Evolutionary conservation across 2,797 vertebrate species (phyloP).

Genomic region (Phalloptychus januarius): DNA sequence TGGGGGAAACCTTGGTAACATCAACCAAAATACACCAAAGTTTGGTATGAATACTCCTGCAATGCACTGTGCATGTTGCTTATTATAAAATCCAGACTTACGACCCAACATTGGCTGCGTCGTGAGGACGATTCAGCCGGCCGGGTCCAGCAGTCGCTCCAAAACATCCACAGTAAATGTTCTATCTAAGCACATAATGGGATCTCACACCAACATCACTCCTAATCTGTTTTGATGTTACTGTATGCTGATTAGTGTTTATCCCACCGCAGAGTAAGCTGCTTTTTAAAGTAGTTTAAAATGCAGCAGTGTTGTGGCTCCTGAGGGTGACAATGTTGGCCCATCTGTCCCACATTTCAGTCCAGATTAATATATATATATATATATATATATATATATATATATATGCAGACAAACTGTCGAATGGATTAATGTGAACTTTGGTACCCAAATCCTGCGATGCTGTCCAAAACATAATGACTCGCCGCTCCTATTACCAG

Average conservation of each 20-base stretch:
- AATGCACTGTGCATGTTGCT: not conserved
- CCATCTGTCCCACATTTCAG: constrained; percentile 57
- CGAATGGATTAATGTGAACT: constrained; percentile 41
- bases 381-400: too few species aligned
- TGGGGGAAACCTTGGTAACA: too few species aligned
- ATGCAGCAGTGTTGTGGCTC: constrained; percentile 15
- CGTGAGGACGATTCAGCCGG: not conserved
- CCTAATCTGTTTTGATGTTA: constrained; percentile 36
- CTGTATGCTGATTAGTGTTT: constrained; percentile 31
- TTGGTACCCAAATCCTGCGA: constrained; percentile 20
- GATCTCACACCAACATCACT: constrained; percentile 23
- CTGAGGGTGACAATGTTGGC: constrained; percentile 6
- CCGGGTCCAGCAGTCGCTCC: not conserved
- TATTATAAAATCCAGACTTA: not conserved
- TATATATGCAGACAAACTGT: constrained; percentile 38
- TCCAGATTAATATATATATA: constrained; percentile 55
- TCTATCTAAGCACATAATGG: constrained; percentile 19
- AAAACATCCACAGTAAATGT: constrained; percentile 1
- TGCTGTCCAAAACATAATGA: constrained; percentile 11
- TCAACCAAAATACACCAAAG: not conserved
- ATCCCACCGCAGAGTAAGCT: constrained; percentile 28
- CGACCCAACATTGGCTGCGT: not conserved
- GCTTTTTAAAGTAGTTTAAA: constrained; percentile 36
- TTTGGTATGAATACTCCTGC: not conserved
- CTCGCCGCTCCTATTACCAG: not conserved